Percentiles rank a stretch among this genome's conserved stretches.
phyloP scores from a whole-genome alignment of 2,797 vertebrate species.

The Neopelma chrysocephalum region DNA sequence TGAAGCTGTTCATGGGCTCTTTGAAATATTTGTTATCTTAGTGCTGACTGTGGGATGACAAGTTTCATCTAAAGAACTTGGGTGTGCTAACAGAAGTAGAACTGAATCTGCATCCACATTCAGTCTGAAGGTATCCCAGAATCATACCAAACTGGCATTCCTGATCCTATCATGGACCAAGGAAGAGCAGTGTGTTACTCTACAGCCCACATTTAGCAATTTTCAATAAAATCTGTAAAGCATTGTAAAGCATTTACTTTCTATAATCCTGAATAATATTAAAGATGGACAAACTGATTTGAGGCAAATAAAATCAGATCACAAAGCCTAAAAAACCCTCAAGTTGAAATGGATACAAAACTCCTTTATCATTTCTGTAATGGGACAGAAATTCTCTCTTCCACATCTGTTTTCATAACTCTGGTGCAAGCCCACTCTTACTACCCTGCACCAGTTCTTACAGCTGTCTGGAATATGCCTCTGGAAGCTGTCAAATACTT shows the following conservation, averaged over 20 bases:
- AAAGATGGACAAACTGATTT: not conserved
- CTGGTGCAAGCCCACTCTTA: not conserved
- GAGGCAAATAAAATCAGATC: not conserved
- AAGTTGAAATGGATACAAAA: not conserved
- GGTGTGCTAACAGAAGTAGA: not conserved
- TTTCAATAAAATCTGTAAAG: not conserved
- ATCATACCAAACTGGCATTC: not conserved
- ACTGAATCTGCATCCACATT: not conserved
- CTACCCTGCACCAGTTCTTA: not conserved
- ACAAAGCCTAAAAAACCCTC: not conserved
- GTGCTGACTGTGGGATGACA: not conserved
- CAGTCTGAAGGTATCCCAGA: not conserved
- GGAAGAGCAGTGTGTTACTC: not conserved
- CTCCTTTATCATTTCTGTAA: not conserved
- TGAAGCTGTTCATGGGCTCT: not conserved
- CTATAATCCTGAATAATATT: not conserved
- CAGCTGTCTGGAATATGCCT: not conserved
- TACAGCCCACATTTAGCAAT: not conserved
- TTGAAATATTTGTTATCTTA: not conserved
- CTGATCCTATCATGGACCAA: not conserved
- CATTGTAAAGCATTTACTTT: not conserved
- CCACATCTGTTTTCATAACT: not conserved
- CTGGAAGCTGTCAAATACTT: not conserved
- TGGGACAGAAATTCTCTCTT: not conserved
- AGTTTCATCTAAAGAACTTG: not conserved